These are phyloP conservation scores for Gasterosteus nipponicus DNA, from an alignment of 2,113 vertebrate species.

Conservation along the genomic window DNA sequence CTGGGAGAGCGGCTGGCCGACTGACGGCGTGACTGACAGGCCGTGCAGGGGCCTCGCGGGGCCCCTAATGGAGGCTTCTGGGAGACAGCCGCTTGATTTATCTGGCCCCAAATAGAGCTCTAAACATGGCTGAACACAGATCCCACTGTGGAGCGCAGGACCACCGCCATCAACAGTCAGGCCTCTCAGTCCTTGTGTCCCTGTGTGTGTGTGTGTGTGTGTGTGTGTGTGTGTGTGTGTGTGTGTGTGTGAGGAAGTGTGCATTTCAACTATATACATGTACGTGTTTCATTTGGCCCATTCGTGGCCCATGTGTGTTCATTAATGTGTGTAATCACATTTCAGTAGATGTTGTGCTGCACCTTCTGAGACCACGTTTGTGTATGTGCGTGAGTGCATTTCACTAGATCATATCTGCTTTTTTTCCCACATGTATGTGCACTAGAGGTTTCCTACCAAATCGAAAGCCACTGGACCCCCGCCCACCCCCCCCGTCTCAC, in stretches of 20 bases:
- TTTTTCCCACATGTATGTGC: neutral
- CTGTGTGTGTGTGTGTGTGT: slow-evolving; percentile 29
- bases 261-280: slow-evolving; percentile 9
- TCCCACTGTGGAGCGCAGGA: slow-evolving; percentile 75
- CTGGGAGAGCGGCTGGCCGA: slow-evolving; percentile 63
- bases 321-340: slow-evolving; percentile 9
- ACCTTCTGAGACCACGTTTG: neutral
- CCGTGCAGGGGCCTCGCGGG: slow-evolving; percentile 62
- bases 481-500: neutral
- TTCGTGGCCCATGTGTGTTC: neutral
- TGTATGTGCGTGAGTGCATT: neutral
- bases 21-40: slow-evolving; percentile 81
- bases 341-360: neutral
- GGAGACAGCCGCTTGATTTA: slow-evolving; percentile 81
- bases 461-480: neutral
- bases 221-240: too few relatives aligned
- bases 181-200: slow-evolving; percentile 45
- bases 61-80: slow-evolving; percentile 84
- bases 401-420: neutral
- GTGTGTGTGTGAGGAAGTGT: slow-evolving; percentile 32
- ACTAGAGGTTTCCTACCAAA: neutral
- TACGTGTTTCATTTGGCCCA: slow-evolving; percentile 30
- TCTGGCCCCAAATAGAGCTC: slow-evolving; percentile 80
- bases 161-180: slow-evolving; percentile 69
- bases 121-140: slow-evolving; percentile 82